Percentiles rank a stretch among this genome's conserved stretches.
These are phyloP conservation scores for Caradrina kadenii DNA, from an alignment of 2,888 invertebrate species.

Conservation along the genomic window DNA sequence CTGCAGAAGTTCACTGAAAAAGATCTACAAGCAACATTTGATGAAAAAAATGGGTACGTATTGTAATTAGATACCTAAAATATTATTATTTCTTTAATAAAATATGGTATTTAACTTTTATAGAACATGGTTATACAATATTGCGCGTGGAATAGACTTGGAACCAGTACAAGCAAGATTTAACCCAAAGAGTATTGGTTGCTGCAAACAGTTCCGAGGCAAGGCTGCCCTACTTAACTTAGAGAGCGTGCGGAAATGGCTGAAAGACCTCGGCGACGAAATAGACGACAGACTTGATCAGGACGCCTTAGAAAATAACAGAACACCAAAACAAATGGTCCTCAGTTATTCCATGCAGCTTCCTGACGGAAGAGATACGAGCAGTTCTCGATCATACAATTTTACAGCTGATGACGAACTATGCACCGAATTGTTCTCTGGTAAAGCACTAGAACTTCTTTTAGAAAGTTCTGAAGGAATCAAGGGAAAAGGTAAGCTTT, in stretches of 20 bases:
- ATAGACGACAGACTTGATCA: constrained; percentile 95
- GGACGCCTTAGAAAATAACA: constrained; percentile 95
- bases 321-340: constrained; percentile 95
- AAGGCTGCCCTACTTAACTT: constrained; percentile 92
- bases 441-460: constrained; percentile 92
- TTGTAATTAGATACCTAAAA: neutral
- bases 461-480: constrained; percentile 90
- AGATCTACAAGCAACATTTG: constrained; percentile 93
- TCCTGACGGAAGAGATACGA: constrained; percentile 88
- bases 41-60: constrained; percentile 96
- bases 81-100: neutral
- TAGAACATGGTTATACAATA: constrained; percentile 96
- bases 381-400: constrained; percentile 92
- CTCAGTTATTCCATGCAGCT: constrained; percentile 92
- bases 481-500: constrained; percentile 77
- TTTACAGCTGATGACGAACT: constrained; percentile 91
- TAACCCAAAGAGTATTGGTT: constrained; percentile 98
- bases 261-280: constrained; percentile 95
- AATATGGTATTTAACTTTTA: constrained; percentile 35
- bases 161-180: constrained; percentile 96
- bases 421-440: constrained; percentile 92
- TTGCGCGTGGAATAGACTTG: constrained; percentile 96
- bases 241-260: constrained; percentile 94
- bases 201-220: constrained; percentile 98
- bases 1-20: constrained; percentile 93